Conservation (phyloP, 2,797 vertebrate species). For the Tangara arthus region DNA sequence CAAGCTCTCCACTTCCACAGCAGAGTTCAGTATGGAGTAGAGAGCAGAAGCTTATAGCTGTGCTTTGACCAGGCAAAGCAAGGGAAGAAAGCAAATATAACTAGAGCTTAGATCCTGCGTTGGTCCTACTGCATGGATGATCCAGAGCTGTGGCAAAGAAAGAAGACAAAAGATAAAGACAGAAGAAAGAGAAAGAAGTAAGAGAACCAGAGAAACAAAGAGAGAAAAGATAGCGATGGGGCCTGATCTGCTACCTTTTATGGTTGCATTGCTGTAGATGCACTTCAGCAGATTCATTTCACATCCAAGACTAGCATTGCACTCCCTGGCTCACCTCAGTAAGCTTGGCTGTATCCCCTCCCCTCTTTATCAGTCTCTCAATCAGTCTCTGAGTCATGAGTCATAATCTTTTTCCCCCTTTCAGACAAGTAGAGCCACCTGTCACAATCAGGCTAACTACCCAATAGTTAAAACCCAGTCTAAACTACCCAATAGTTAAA, state of each 20-base stretch:
- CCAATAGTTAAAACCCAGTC: fast-evolving
- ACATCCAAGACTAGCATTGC: background rate
- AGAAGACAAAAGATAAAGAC: background rate
- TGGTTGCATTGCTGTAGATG: background rate
- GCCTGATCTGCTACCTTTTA: background rate
- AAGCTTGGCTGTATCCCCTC: background rate
- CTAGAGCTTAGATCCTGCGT: background rate
- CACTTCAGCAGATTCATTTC: background rate
- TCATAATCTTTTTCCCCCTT: background rate
- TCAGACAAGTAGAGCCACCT: background rate
- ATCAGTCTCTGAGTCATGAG: background rate
- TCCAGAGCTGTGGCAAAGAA: background rate
- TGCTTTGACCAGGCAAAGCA: background rate
- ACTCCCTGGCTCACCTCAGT: background rate
- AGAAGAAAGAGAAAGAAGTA: background rate
- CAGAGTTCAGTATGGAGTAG: background rate
- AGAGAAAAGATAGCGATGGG: background rate
- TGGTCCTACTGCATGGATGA: background rate
- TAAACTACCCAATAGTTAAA: fast-evolving
- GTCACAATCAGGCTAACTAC: background rate
- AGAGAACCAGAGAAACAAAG: background rate
- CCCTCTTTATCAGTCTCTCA: background rate
- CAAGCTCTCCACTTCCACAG: background rate
- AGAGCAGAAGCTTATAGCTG: background rate
- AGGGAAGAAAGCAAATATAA: background rate